Base-by-base conservation (phyloP, 2,888 invertebrate species). In the Thalpophila matura region DNA sequence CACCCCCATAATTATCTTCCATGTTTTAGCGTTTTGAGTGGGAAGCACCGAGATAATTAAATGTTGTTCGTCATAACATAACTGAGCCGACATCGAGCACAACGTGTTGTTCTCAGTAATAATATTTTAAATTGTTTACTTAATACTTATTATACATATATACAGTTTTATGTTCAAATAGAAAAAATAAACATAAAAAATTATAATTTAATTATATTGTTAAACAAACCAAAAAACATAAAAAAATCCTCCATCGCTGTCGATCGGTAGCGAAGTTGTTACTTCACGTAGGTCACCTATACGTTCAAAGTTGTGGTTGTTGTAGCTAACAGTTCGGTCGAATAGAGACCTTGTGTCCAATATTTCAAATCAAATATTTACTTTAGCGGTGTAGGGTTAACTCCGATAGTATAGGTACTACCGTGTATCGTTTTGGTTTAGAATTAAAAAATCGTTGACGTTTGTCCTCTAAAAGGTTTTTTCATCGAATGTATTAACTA, bases 291-390 rank as follows among this genome's bases (percentile, higher is more conserved):
- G 16, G 55, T 49, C 31, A 16, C 26, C 22, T 42, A 27, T 29
- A 43, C n/a, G 29, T 50, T 33, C 18, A 33, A 49, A 40, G 26
- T 63, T 59, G 51, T 42, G 24, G 46, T 40, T 20, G 18, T 46
- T 68, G 63, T 57, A 49, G 50, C 42, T 61, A 64, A 65, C 53
- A 56, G 43, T 45, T 74, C 51, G 49, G 69, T 72, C 55, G 68
- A 35, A 60, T 47, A 31, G 35, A 67, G 27, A 69, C 60, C 47
- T 66, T 74, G 60, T 68, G 66, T 54, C 59, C 71, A 81, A 78
- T 84, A 75, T 81, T 81, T 72, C 53, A 67, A 67, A 74, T 73
- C 74, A 79, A 80, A 81, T 79, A 77, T 81, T 81, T 79, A 77
- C 57, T 57, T 61, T 46, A 45, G 33, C 72, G 24, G 62, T 67